phyloP scores from a whole-genome alignment of 2,113 vertebrate species.

The Blennius ocellaris region DNA sequence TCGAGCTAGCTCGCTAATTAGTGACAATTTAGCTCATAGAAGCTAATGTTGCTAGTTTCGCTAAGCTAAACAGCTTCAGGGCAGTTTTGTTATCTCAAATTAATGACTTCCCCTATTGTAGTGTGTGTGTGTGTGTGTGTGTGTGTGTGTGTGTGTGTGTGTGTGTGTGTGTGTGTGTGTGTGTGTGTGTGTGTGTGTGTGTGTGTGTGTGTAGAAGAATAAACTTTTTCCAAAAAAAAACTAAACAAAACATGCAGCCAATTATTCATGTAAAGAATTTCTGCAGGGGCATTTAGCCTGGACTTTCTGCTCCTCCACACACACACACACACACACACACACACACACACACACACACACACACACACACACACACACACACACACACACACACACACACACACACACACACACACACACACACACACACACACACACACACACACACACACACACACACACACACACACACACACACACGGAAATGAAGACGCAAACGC shows the following conservation, averaged over 20 bases:
- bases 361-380: conserved; percentile 7
- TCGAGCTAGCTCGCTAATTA: no score
- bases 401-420: conserved; percentile 15
- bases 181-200: not conserved
- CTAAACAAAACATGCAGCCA: conserved; percentile 80
- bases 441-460: conserved; percentile 17
- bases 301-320: conserved; percentile 1
- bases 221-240: conserved; percentile 45
- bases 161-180: conserved; percentile 14
- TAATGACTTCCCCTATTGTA: no score
- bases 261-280: conserved; percentile 82
- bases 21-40: no score
- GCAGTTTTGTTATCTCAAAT: no score
- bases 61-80: no score
- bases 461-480: conserved; percentile 15
- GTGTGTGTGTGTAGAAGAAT: no score
- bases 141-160: no score
- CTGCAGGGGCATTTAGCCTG: conserved; percentile 64
- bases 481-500: conserved; percentile 22
- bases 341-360: conserved; percentile 11
- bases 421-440: conserved; percentile 11
- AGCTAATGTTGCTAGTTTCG: no score
- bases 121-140: no score
- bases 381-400: conserved; percentile 17
- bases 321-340: conserved; percentile 25